Conservation (phyloP, 30 jellyfish, hydroid and myxozoan species). For the Hydra vulgaris region DNA sequence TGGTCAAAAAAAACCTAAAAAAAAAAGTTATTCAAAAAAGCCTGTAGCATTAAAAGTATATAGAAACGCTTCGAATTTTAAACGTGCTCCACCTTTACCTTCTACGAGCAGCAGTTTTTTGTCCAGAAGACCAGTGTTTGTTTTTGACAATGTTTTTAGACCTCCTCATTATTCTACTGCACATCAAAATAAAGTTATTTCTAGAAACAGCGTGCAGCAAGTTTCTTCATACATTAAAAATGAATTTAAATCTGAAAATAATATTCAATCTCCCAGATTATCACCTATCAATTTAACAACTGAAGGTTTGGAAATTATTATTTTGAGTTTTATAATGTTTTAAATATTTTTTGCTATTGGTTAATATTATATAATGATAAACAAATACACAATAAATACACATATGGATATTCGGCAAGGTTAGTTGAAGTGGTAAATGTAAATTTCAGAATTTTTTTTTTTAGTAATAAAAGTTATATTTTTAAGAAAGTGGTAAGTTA, state of each 20-base stretch:
- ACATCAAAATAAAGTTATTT: neutral
- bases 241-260: neutral
- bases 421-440: too few species aligned
- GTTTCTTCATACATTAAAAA: neutral
- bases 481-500: too few species aligned
- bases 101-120: constrained; percentile 1
- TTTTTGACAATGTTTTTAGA: neutral
- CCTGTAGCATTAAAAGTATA: constrained; percentile 3
- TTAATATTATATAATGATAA: too few species aligned
- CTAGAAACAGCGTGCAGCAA: neutral
- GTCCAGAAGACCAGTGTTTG: too few species aligned
- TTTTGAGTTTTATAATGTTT: neutral
- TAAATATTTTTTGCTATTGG: neutral
- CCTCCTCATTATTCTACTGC: neutral
- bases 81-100: neutral
- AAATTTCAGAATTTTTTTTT: too few species aligned
- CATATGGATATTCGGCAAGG: too few species aligned
- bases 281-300: neutral
- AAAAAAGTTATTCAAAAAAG: neutral
- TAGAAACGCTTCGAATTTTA: constrained; percentile 6
- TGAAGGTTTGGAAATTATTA: too few species aligned
- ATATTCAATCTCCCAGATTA: neutral
- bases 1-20: constrained; percentile 57
- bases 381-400: too few species aligned
- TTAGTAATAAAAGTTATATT: too few species aligned